Conservation (phyloP, 2,113 vertebrate species). For the Gracilinanus agilis region DNA sequence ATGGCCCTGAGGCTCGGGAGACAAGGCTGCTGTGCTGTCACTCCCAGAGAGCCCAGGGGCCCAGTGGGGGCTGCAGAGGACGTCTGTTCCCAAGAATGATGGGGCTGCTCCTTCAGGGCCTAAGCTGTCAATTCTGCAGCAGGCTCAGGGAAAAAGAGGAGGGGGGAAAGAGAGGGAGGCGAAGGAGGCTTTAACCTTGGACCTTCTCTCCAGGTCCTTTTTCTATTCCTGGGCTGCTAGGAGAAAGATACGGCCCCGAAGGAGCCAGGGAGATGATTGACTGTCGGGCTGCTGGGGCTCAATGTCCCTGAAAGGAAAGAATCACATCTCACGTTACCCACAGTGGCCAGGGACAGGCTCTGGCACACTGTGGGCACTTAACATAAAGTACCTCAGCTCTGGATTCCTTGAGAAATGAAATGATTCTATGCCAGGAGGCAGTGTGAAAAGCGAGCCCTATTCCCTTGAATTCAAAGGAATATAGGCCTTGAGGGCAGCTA, state of each 20-base stretch:
- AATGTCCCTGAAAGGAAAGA: not conserved
- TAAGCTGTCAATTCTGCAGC: not conserved
- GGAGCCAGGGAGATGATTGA: not conserved
- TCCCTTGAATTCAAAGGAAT: not conserved
- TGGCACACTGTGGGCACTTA: not conserved
- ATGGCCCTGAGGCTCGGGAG: not conserved
- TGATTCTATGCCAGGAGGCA: not conserved
- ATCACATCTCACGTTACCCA: not conserved
- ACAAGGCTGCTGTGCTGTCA: not conserved
- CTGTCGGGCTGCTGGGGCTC: not conserved
- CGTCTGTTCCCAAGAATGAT: not conserved
- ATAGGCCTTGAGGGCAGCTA: not conserved
- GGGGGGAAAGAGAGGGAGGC: not conserved
- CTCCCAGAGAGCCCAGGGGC: conserved; percentile 2
- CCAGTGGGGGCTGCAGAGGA: not conserved
- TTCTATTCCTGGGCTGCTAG: not conserved
- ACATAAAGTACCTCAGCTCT: not conserved
- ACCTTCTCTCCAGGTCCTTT: not conserved
- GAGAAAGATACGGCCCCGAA: not conserved
- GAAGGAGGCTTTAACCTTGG: not conserved
- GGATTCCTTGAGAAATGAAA: not conserved
- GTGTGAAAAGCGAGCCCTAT: not conserved
- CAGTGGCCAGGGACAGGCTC: not conserved
- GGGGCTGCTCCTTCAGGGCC: not conserved
- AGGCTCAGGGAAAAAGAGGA: not conserved